phyloP scores from a whole-genome alignment of 1,140 invertebrate species.

The Oryctes rhinoceros region DNA sequence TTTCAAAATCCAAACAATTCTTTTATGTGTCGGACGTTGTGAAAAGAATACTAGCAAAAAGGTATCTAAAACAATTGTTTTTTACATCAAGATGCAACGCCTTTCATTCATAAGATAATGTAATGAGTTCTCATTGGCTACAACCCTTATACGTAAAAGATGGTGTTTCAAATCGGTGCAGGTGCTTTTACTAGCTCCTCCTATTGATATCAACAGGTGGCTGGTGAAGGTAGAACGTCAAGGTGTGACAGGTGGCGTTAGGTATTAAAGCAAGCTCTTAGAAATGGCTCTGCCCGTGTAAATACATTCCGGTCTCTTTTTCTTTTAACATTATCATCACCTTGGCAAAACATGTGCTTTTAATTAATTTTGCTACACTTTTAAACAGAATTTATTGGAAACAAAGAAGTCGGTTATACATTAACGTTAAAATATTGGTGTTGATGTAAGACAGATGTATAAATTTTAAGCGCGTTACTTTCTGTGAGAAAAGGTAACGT shows the following conservation, averaged over 20 bases:
- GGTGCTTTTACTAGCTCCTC: background rate
- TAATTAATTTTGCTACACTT: background rate
- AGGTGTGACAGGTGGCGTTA: slow-evolving; percentile 37
- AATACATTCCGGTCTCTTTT: background rate
- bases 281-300: background rate
- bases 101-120: background rate
- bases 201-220: slow-evolving; percentile 38
- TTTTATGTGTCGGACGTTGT: too few species aligned
- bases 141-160: background rate
- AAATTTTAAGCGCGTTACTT: slow-evolving; percentile 8
- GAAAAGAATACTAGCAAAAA: too few species aligned
- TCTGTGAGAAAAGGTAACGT: slow-evolving; percentile 16
- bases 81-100: background rate
- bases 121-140: background rate
- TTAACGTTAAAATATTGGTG: slow-evolving; percentile 36
- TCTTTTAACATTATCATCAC: background rate
- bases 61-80: too few species aligned
- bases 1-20: too few species aligned
- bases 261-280: background rate
- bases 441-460: slow-evolving; percentile 39
- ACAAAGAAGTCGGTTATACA: background rate
- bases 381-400: background rate
- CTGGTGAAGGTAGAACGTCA: background rate
- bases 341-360: background rate
- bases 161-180: slow-evolving; percentile 20